These are phyloP conservation scores for Incurvaria masculella DNA, from an alignment of 2,888 invertebrate species.

Conservation along the genomic window DNA sequence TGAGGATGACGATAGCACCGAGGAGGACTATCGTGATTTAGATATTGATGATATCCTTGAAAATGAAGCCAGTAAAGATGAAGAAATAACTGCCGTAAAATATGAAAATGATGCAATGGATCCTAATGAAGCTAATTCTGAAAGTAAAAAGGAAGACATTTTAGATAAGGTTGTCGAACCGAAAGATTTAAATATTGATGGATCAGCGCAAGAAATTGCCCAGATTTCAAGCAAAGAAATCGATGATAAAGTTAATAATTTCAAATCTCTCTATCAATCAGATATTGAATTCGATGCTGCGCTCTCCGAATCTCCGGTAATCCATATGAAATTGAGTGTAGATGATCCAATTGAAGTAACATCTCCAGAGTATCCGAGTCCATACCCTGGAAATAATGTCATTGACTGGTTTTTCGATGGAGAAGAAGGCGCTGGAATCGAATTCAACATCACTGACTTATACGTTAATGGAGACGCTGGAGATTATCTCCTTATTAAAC, in stretches of 20 bases:
- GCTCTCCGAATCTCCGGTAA: slow-evolving; percentile 19
- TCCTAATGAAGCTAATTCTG: background rate
- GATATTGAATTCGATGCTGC: slow-evolving; percentile 18
- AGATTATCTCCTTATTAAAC: slow-evolving; percentile 41
- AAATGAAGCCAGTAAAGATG: slow-evolving; percentile 6
- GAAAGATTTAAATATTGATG: slow-evolving; percentile 1
- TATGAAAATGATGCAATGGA: background rate
- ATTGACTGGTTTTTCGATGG: slow-evolving; percentile 40
- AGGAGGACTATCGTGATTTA: slow-evolving; percentile 7
- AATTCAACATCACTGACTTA: slow-evolving; percentile 40
- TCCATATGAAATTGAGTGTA: slow-evolving; percentile 23
- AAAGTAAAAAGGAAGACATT: slow-evolving; percentile 14
- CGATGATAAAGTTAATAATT: slow-evolving; percentile 24
- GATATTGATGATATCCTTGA: background rate
- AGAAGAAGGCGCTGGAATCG: slow-evolving; percentile 35
- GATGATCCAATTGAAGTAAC: slow-evolving; percentile 26
- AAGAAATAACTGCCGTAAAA: slow-evolving; percentile 8
- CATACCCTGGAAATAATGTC: slow-evolving; percentile 30
- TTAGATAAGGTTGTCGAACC: slow-evolving; percentile 1
- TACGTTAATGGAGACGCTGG: slow-evolving; percentile 31
- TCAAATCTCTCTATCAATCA: slow-evolving; percentile 20
- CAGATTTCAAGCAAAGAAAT: slow-evolving; percentile 24
- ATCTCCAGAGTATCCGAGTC: slow-evolving; percentile 31
- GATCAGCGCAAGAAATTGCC: slow-evolving; percentile 18
- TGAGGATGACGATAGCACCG: slow-evolving; percentile 9